A percentile compares a stretch with the other conserved stretches of the same genome.
Evolutionary conservation across 2,113 vertebrate genomes (phyloP).

Genomic region (Oxyura jamaicensis): DNA sequence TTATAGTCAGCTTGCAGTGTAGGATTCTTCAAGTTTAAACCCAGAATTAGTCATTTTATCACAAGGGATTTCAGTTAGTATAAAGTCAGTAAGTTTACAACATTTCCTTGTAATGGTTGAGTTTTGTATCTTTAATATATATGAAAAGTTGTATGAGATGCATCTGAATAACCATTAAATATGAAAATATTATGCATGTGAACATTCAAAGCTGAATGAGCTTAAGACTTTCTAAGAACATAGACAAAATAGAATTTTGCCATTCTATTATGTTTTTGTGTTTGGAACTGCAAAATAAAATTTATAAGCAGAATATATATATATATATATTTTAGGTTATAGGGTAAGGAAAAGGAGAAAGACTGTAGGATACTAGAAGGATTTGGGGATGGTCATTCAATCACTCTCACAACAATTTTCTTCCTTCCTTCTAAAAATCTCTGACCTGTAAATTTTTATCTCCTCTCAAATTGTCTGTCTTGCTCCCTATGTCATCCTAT

Average conservation of each 20-base stretch:
- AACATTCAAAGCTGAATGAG: background rate
- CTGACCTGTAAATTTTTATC: background rate
- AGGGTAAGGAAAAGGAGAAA: background rate
- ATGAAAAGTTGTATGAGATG: background rate
- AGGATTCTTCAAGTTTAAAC: background rate
- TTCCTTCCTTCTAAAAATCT: background rate
- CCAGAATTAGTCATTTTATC: background rate
- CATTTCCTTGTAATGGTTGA: background rate
- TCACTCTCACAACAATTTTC: background rate
- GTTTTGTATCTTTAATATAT: background rate
- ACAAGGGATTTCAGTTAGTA: background rate
- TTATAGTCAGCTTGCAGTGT: background rate
- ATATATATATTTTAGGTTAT: background rate
- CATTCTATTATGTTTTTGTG: rapidly evolving
- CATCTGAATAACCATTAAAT: background rate
- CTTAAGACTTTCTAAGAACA: background rate
- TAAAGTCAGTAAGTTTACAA: background rate
- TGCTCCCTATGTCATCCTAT: background rate
- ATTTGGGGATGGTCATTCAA: background rate
- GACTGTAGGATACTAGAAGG: background rate
- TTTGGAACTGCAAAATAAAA: background rate
- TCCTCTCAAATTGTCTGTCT: background rate
- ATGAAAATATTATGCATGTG: background rate
- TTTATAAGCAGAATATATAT: background rate
- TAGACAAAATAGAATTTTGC: background rate